Evolutionary conservation across 2,797 vertebrate genomes (phyloP).

Genomic region (Tolypeutes matacus): DNA sequence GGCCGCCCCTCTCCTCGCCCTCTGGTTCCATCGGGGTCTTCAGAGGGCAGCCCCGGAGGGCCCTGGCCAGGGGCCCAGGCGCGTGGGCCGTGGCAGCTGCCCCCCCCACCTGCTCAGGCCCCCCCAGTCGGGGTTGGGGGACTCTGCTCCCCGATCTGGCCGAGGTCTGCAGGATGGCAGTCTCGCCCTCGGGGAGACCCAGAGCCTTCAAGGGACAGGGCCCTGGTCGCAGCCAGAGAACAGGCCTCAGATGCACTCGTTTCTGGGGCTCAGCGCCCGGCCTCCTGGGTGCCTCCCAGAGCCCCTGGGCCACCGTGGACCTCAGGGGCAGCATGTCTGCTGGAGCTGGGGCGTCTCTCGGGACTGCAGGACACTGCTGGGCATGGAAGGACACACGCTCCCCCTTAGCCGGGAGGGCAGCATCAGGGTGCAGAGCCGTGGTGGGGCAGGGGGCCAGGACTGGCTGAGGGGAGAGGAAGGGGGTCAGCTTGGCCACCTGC

Average conservation of each 20-base stretch:
- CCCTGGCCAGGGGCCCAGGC: too few relatives aligned
- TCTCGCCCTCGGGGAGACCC: not conserved
- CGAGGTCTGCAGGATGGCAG: too few relatives aligned
- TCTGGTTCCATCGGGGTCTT: not conserved
- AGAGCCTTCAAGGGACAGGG: not conserved
- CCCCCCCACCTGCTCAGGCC: too few relatives aligned
- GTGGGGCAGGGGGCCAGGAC: not conserved
- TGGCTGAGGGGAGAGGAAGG: not conserved
- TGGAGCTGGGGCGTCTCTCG: not conserved
- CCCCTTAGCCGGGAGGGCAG: not conserved
- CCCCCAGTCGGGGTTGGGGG: not conserved
- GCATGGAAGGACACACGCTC: not conserved
- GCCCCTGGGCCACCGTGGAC: not conserved
- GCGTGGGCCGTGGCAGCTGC: too few relatives aligned
- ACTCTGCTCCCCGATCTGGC: not conserved
- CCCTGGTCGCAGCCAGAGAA: not conserved
- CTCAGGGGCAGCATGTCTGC: not conserved
- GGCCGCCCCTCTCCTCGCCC: not conserved
- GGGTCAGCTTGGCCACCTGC: not conserved
- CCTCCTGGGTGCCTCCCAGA: not conserved
- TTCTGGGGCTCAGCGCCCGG: not conserved
- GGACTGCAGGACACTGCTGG: too few relatives aligned
- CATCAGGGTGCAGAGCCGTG: not conserved
- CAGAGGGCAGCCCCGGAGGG: not conserved
- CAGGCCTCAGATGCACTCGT: not conserved